Percentiles rank a stretch among this genome's conserved stretches.
Conservation (phyloP, 1,140 invertebrate species). For the Drosophila baimaii region DNA sequence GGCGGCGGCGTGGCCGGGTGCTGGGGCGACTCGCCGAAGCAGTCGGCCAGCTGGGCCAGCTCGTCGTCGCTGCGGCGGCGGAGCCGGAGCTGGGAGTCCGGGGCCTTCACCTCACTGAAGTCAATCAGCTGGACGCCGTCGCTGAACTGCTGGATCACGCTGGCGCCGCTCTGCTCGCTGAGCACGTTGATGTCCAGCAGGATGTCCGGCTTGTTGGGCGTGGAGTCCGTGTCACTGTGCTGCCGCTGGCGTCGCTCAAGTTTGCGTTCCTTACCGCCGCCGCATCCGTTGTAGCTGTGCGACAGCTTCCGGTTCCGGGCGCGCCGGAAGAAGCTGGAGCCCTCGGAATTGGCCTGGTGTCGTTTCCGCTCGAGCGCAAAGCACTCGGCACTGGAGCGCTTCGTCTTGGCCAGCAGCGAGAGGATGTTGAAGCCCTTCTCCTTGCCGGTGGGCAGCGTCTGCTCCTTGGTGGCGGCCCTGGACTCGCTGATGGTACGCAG, state of each 20-base stretch:
- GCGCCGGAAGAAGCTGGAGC: slow-evolving; percentile 73
- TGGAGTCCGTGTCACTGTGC: slow-evolving; percentile 80
- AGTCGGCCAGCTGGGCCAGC: slow-evolving; percentile 72
- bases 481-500: slow-evolving; percentile 64
- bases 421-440: slow-evolving; percentile 78
- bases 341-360: slow-evolving; percentile 75
- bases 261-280: slow-evolving; percentile 68
- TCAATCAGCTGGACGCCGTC: slow-evolving; percentile 75
- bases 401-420: slow-evolving; percentile 73
- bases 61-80: slow-evolving; percentile 56
- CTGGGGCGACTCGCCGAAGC: slow-evolving; percentile 71
- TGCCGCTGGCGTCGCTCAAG: slow-evolving; percentile 67
- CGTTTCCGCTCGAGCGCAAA: slow-evolving; percentile 77
- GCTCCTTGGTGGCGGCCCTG: slow-evolving; percentile 35
- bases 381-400: slow-evolving; percentile 77
- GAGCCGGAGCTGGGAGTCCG: slow-evolving; percentile 17
- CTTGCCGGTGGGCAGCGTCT: slow-evolving; percentile 44
- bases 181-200: slow-evolving; percentile 81
- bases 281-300: slow-evolving; percentile 80
- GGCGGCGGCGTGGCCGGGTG: slow-evolving; percentile 78
- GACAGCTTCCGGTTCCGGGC: slow-evolving; percentile 78
- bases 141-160: slow-evolving; percentile 63
- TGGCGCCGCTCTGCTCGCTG: slow-evolving; percentile 60
- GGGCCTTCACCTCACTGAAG: slow-evolving; percentile 51
- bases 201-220: slow-evolving; percentile 80